These are phyloP conservation scores for Sebastes iracundus DNA, from an alignment of 2,797 vertebrate species.

Conservation along the genomic window DNA sequence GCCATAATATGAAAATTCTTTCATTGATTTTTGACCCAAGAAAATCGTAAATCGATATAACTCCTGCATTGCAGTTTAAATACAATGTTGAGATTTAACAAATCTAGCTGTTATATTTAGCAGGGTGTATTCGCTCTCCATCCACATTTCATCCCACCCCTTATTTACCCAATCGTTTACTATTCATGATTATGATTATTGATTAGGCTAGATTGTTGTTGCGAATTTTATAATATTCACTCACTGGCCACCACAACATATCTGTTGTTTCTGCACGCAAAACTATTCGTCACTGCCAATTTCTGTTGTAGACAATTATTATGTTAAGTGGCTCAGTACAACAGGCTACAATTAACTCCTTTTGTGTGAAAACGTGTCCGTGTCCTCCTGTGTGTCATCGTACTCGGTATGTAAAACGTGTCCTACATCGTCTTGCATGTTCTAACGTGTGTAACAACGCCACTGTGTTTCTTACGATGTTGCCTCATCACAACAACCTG, in stretches of 20 bases:
- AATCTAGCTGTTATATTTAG: background rate
- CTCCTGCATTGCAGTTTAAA: background rate
- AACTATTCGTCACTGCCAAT: background rate
- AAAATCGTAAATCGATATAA: background rate
- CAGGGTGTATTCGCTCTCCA: background rate
- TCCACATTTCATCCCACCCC: background rate
- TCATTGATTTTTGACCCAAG: background rate
- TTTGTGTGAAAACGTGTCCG: slow-evolving; percentile 18
- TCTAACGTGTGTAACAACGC: slow-evolving; percentile 1
- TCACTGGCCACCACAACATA: background rate
- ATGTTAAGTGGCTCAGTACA: background rate
- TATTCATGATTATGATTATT: background rate
- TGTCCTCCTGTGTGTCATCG: slow-evolving; percentile 16
- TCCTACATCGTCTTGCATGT: slow-evolving; percentile 53
- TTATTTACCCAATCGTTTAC: background rate
- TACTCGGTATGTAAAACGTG: background rate
- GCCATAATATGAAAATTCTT: background rate
- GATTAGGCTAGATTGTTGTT: background rate
- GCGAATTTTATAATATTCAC: background rate
- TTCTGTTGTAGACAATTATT: background rate
- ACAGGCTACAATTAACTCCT: background rate
- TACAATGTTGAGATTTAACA: background rate
- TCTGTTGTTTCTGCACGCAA: background rate
- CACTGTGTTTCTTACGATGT: slow-evolving; percentile 24
- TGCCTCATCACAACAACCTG: slow-evolving; percentile 41